Base-by-base conservation (phyloP, 2,888 invertebrate genomes). In the Dasysyrphus tricinctus region DNA sequence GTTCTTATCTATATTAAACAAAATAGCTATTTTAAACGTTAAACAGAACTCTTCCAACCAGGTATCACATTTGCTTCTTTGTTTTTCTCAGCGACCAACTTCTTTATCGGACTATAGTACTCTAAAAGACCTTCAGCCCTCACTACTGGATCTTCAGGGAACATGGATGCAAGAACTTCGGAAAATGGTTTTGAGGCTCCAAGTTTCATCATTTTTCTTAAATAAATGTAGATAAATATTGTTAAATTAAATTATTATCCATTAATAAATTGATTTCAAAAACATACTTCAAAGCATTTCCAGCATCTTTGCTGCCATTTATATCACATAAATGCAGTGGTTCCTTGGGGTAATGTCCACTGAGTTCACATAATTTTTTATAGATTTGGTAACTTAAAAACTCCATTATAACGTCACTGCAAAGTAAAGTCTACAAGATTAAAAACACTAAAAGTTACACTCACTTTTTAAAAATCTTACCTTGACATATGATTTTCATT, bases 151-250 rank as follows among this genome's bases (percentile, higher is more conserved):
- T 94, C 94, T 0, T 96, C 96, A 0, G 97, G 96, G 14, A 97
- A 92, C 3, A 94, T 94, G 90, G 96, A 44, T 11, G 7, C 74
- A 39, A 74, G 9, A 0, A 80, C 34, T 77, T 97, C 96, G 11
- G 94, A 95, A 96, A 96, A 97, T 0, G 96, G 95, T 85, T 94
- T 94, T 0, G 96, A 95, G 0, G 95, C 94, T 6, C 96, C 96
- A 3, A 80, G 49, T 5, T 19, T 14, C 73, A 80, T 80, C 67
- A 74, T 80, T 42, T 67, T 65, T 7, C 65, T 80, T 6, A 9
- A 34, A 34, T 29, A 42, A n/a, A 44, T 11, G 9, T 1, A 39
- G 0, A 29, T 5, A 6, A 37, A 34, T 16, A 11, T 32, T 4
- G 0, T 24, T 3, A 24, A 24, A 57, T 5, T 47, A 5, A 5